Percentiles rank a stretch among this genome's conserved stretches.
These are phyloP conservation scores for Leptinotarsa tumamoca DNA, from an alignment of 2,888 invertebrate species.

Conservation along the genomic window DNA sequence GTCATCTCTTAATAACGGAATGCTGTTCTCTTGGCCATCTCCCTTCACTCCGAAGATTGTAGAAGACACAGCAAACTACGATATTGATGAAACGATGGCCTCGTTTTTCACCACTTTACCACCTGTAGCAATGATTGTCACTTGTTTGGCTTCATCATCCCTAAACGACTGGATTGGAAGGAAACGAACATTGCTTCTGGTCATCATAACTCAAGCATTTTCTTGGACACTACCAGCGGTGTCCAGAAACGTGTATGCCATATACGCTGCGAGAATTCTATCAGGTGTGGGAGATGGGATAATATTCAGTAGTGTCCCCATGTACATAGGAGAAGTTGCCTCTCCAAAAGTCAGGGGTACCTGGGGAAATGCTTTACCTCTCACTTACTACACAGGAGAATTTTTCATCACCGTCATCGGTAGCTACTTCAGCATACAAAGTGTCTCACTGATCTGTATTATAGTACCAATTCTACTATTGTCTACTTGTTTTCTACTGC, in stretches of 20 bases:
- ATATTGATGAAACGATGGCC: constrained; percentile 58
- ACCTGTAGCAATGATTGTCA: constrained; percentile 53
- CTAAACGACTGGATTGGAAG: constrained; percentile 57
- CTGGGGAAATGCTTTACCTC: constrained; percentile 56
- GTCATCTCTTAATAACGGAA: constrained; percentile 50
- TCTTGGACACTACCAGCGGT: constrained; percentile 51
- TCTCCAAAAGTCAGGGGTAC: constrained; percentile 56
- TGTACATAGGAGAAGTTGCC: constrained; percentile 59
- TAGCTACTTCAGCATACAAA: constrained; percentile 56
- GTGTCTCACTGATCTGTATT: constrained; percentile 38
- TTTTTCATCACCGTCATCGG: constrained; percentile 66
- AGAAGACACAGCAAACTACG: constrained; percentile 52
- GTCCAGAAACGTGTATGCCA: constrained; percentile 53
- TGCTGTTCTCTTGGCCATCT: constrained; percentile 58
- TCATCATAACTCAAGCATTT: constrained; percentile 53
- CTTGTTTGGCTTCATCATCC: constrained; percentile 51
- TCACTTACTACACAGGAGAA: constrained; percentile 53
- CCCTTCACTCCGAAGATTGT: constrained; percentile 59
- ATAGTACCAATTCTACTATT: constrained; percentile 51
- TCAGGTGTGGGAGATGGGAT: constrained; percentile 55
- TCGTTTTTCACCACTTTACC: constrained; percentile 59
- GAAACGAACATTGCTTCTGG: constrained; percentile 53
- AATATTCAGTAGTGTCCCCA: constrained; percentile 53
- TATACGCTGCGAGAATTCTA: constrained; percentile 56
- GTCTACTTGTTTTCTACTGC: constrained; percentile 23